Base-by-base conservation (phyloP, 2,113 vertebrate species). In the Bostrychus sinensis region DNA sequence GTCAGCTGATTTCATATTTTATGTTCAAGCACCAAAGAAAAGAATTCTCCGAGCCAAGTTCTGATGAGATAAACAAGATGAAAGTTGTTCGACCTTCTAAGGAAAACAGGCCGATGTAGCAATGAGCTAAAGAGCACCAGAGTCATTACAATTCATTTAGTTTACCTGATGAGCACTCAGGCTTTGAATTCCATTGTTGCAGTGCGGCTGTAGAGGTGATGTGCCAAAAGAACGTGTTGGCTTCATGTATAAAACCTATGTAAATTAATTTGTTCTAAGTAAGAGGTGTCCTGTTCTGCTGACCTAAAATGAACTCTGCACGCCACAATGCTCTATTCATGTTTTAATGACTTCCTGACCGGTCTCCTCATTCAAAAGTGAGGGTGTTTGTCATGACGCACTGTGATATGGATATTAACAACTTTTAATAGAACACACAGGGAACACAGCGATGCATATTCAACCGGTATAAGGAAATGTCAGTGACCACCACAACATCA, bases 321-420 rank as follows among this genome's bases (percentile, higher is more conserved):
- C 77, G 63, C 72, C 77, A 57, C 57, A n/a, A n/a, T 59, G 60
- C 78, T 32, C 73, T 38, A 14, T 69, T 75, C 71, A 84, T 53
- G 61, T 68, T 68, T 65, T 22, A 32, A 72, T 62, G 6, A 19
- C 56, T 25, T 34, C 26, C 25, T 34, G 1, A 19, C 30, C 39
- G 25, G 37, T 54, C 67, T 72, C 54, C 72, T 58, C 30, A 30
- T 14, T 54, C 19, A 36, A 41, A 4, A 17, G 12, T 28, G 12
- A 22, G 36, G 53, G 25, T 23, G 12, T 50, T 9, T 46, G 46
- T 53, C 41, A 25, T 75, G 30, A 51, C 45, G 17, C 38, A 25
- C 22, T 55, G 28, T 16, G 7, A 55, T 66, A 36, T 54, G 30
- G 55, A n/a, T 23, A 70, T 62, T 60, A 16, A 59, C 23, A 38